Percentiles rank a stretch among this genome's conserved stretches.
phyloP scores from a whole-genome alignment of 2,888 invertebrate species.

The Helicoverpa assulta region DNA sequence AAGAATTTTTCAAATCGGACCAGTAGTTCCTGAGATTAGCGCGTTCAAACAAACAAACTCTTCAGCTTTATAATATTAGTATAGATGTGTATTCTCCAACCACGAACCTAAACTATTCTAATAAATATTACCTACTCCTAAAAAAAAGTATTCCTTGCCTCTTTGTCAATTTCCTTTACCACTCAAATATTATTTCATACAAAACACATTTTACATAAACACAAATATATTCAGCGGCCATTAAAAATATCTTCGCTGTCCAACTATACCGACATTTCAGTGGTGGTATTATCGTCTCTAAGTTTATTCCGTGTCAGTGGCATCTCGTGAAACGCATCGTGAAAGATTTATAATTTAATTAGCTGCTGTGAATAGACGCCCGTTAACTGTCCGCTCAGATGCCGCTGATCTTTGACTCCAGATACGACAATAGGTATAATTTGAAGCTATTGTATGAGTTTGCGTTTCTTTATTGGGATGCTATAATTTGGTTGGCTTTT shows the following conservation, averaged over 20 bases:
- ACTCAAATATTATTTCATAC: background rate
- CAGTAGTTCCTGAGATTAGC: too few relatives aligned
- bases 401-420: slow-evolving; percentile 40
- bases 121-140: too few relatives aligned
- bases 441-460: background rate
- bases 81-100: too few relatives aligned
- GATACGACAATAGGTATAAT: slow-evolving; percentile 47
- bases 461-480: too few relatives aligned
- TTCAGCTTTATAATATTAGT: too few relatives aligned
- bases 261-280: slow-evolving; percentile 43
- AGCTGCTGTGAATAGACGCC: slow-evolving; percentile 64
- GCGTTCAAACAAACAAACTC: too few relatives aligned
- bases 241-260: slow-evolving; percentile 24
- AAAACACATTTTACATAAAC: background rate
- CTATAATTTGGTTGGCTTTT: too few relatives aligned
- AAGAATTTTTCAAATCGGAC: too few relatives aligned
- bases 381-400: slow-evolving; percentile 44
- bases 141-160: too few relatives aligned
- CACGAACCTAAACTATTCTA: too few relatives aligned
- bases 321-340: slow-evolving; percentile 60
- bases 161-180: too few relatives aligned
- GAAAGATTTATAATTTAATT: slow-evolving; percentile 72
- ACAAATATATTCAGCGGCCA: slow-evolving; percentile 9
- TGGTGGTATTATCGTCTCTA: slow-evolving; percentile 43
- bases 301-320: slow-evolving; percentile 41